Conservation (phyloP, 1,140 invertebrate species). For the Scaptodrosophila lebanonensis region DNA sequence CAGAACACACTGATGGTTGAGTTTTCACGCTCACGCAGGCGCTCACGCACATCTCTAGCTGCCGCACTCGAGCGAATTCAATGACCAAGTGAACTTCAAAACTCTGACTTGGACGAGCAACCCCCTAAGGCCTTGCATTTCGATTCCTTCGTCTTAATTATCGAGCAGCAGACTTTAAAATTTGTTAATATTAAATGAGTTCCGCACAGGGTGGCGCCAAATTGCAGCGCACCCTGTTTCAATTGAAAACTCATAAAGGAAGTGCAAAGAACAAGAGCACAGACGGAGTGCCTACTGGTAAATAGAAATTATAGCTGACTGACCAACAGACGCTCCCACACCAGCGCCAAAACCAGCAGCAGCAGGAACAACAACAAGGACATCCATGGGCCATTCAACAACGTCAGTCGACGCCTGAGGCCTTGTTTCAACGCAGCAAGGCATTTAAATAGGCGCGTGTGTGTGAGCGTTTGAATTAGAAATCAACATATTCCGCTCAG, state of each 20-base stretch:
- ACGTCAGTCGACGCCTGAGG: conserved; percentile 3
- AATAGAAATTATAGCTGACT: conserved; percentile 37
- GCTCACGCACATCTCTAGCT: background rate
- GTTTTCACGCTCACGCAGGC: conserved; percentile 39
- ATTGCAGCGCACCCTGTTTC: conserved; percentile 9
- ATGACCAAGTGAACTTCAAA: conserved; percentile 74
- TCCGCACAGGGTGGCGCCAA: background rate
- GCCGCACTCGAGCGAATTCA: conserved; percentile 52
- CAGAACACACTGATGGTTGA: too few species aligned
- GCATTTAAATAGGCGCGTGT: background rate
- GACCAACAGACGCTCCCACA: conserved; percentile 26
- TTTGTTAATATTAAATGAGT: conserved; percentile 45
- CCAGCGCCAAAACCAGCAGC: conserved; percentile 21
- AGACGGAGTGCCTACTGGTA: conserved; percentile 21
- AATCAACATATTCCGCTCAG: conserved; percentile 7
- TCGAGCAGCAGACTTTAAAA: conserved; percentile 41
- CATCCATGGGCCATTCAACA: conserved; percentile 14
- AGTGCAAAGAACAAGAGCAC: conserved; percentile 19
- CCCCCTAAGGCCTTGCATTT: conserved; percentile 29
- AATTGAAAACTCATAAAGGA: conserved; percentile 25
- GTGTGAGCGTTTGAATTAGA: conserved; percentile 1
- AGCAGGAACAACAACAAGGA: background rate
- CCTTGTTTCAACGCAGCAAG: conserved; percentile 6
- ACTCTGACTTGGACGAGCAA: conserved; percentile 49
- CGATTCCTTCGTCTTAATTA: conserved; percentile 57